Evolutionary conservation across 2,113 vertebrate species (phyloP).

Genomic region (Paratilapia polleni): DNA sequence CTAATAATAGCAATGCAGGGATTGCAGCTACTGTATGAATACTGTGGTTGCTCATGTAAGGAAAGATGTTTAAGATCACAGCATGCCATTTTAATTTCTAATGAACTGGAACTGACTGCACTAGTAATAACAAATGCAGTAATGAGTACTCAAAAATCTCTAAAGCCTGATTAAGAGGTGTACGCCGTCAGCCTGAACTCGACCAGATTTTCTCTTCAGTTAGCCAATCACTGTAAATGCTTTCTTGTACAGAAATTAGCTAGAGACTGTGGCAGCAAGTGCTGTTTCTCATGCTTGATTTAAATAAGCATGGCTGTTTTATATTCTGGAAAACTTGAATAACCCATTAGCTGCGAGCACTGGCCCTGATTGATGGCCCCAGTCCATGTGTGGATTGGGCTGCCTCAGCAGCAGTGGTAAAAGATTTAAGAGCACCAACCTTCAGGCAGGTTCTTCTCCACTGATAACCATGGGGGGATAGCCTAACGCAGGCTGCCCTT

Average conservation of each 20-base stretch:
- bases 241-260: slow-evolving; percentile 48
- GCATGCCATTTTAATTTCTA: background rate
- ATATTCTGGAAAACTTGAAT: slow-evolving; percentile 68
- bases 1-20: slow-evolving; percentile 43
- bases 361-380: slow-evolving; percentile 70
- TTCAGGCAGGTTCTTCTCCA: slow-evolving; percentile 59
- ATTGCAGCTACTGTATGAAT: background rate
- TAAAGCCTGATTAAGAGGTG: slow-evolving; percentile 1
- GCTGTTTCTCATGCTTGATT: slow-evolving; percentile 59
- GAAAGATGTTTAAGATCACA: background rate
- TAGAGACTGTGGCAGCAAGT: slow-evolving; percentile 6
- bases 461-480: slow-evolving; percentile 58
- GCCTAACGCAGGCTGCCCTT: slow-evolving; percentile 39
- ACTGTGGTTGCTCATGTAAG: background rate
- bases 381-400: slow-evolving; percentile 54
- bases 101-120: background rate
- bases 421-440: slow-evolving; percentile 72
- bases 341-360: slow-evolving; percentile 67
- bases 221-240: slow-evolving; percentile 23
- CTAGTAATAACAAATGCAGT: background rate
- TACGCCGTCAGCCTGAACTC: background rate
- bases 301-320: slow-evolving; percentile 62
- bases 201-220: background rate
- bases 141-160: background rate
- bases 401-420: slow-evolving; percentile 69